Evolutionary conservation across 1,140 invertebrate species (phyloP).

Genomic region (Manduca sexta): DNA sequence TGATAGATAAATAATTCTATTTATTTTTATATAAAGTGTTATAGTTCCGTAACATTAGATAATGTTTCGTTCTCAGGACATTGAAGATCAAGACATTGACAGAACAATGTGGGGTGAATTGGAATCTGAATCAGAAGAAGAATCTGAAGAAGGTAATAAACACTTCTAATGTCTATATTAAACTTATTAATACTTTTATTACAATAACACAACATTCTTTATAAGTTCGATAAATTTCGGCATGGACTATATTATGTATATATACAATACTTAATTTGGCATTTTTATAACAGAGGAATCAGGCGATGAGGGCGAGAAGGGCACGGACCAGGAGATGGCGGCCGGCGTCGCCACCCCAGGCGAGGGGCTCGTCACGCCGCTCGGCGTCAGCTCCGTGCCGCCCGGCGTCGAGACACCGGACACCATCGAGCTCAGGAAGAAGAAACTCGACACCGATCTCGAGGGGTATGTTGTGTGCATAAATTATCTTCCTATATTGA

Average conservation of each 20-base stretch:
- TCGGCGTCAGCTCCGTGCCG: conserved; percentile 95
- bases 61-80: conserved; percentile 67
- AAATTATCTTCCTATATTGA: no score
- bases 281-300: conserved; percentile 41
- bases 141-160: conserved; percentile 86
- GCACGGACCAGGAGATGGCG: conserved; percentile 80
- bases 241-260: no score
- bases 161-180: not conserved
- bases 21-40: no score
- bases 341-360: conserved; percentile 85
- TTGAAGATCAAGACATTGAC: conserved; percentile 93
- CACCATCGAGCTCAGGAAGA: conserved; percentile 97
- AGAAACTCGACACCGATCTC: conserved; percentile 97
- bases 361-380: conserved; percentile 95
- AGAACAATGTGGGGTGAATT: conserved; percentile 97
- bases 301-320: conserved; percentile 77
- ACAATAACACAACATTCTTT: no score
- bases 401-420: conserved; percentile 98
- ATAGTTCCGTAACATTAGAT: no score
- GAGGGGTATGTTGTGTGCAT: conserved; percentile 79
- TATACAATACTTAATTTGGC: no score
- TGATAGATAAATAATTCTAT: no score
- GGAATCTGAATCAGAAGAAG: conserved; percentile 95
- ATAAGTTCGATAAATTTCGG: no score
- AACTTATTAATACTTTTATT: no score